These are phyloP conservation scores for Verasper variegatus DNA, from an alignment of 2,113 vertebrate species.

Conservation along the genomic window DNA sequence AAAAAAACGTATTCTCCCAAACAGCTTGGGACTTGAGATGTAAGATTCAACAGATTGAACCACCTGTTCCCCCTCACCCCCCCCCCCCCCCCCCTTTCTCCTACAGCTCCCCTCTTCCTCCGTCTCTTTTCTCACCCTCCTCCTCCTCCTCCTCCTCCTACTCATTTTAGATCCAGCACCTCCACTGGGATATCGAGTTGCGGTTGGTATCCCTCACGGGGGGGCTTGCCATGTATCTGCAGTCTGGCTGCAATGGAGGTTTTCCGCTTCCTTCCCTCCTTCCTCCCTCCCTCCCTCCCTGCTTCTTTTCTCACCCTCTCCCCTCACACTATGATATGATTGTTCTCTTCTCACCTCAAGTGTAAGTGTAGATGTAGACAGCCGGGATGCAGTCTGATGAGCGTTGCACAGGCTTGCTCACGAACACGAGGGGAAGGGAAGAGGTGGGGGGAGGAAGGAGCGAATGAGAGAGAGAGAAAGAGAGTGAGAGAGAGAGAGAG, in stretches of 20 bases:
- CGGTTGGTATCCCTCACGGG: constrained; percentile 59
- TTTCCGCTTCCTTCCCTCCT: constrained; percentile 43
- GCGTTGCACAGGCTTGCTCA: constrained; percentile 20
- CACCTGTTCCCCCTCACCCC: constrained; percentile 74
- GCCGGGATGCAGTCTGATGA: constrained; percentile 45
- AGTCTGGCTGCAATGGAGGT: constrained; percentile 75
- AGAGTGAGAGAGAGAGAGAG: constrained; percentile 11
- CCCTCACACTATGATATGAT: constrained; percentile 64
- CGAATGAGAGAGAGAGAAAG: constrained; percentile 3
- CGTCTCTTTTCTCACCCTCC: not conserved
- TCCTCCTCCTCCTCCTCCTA: not conserved
- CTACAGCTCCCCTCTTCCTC: not conserved
- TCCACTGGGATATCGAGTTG: constrained; percentile 56
- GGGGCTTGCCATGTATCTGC: constrained; percentile 75
- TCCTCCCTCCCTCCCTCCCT: not conserved
- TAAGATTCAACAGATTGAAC: constrained; percentile 81
- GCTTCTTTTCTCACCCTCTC: constrained; percentile 19
- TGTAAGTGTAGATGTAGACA: constrained; percentile 52
- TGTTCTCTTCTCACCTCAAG: constrained; percentile 61
- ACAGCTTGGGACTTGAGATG: constrained; percentile 50
- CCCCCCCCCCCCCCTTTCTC: not conserved
- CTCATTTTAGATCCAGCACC: constrained; percentile 44
- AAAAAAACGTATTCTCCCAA: constrained; percentile 39
- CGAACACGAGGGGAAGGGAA: constrained; percentile 28
- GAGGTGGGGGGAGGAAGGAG: constrained; percentile 17